Evolutionary conservation across 1,140 invertebrate species (phyloP).

Genomic region (Macrobrachium nipponense): DNA sequence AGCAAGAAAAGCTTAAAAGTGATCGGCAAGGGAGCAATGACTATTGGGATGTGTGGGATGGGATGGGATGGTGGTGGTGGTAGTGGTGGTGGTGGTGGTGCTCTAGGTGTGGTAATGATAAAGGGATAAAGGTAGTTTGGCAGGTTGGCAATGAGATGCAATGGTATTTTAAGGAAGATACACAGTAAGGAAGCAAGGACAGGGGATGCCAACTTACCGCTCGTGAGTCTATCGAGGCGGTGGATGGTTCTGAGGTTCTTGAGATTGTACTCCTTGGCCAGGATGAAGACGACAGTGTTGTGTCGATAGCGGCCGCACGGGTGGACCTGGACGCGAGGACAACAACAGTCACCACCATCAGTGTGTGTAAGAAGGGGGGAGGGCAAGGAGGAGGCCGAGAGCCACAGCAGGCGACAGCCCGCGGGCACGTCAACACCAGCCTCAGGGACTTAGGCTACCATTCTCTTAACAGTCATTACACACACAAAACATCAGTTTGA

Average conservation of each 20-base stretch:
- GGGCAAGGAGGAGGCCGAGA: constrained; percentile 22
- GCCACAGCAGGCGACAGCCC: constrained; percentile 37
- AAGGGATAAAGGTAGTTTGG: neutral
- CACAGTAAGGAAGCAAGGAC: constrained; percentile 17
- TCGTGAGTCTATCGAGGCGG: constrained; percentile 73
- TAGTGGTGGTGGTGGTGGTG: constrained; percentile 9
- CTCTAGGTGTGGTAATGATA: neutral
- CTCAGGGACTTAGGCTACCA: constrained; percentile 25
- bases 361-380: constrained; percentile 9
- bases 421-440: constrained; percentile 40
- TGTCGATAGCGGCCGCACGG: constrained; percentile 96
- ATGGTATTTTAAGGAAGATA: neutral
- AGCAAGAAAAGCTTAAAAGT: neutral
- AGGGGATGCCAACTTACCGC: constrained; percentile 68
- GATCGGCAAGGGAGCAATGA: neutral
- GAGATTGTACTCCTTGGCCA: constrained; percentile 95
- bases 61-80: neutral
- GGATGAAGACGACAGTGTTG: constrained; percentile 95
- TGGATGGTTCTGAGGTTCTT: constrained; percentile 94
- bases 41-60: neutral
- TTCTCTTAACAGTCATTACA: constrained; percentile 3
- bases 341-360: constrained; percentile 45
- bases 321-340: constrained; percentile 79
- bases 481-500: too few relatives aligned
- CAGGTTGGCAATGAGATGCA: neutral